Percentiles rank a stretch among this genome's conserved stretches.
Evolutionary conservation across 2,888 invertebrate genomes (phyloP).

Genomic region (Pherbina coryleti): DNA sequence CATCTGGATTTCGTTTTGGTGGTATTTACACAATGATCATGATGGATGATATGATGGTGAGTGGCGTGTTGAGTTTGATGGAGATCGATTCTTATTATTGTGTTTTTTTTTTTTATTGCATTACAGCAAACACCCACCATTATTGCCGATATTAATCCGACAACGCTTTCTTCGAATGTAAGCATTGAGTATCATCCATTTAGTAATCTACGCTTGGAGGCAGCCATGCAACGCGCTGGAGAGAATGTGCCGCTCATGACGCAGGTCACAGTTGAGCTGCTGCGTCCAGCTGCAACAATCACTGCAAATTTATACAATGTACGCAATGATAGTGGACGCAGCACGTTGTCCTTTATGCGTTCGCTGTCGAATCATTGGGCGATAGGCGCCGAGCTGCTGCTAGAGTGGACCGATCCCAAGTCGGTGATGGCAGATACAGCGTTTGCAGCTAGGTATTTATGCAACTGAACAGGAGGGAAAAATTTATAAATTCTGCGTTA

Average conservation of each 20-base stretch:
- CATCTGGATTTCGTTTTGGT: slow-evolving; percentile 67
- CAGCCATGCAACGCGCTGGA: slow-evolving; percentile 57
- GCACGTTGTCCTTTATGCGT: slow-evolving; percentile 64
- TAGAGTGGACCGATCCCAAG: slow-evolving; percentile 63
- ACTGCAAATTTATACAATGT: slow-evolving; percentile 63
- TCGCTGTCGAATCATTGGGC: slow-evolving; percentile 62
- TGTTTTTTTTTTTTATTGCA: not conserved
- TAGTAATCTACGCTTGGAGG: slow-evolving; percentile 57
- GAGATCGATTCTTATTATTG: not conserved
- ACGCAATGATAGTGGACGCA: slow-evolving; percentile 58
- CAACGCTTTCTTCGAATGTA: slow-evolving; percentile 65
- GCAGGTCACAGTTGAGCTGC: slow-evolving; percentile 59
- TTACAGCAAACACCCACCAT: slow-evolving; percentile 65
- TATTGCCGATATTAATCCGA: slow-evolving; percentile 66
- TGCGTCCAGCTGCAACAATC: slow-evolving; percentile 59
- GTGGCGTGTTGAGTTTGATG: not conserved
- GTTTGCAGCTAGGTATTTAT: slow-evolving; percentile 59
- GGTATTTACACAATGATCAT: slow-evolving; percentile 62
- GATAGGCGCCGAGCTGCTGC: slow-evolving; percentile 62
- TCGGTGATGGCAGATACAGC: slow-evolving; percentile 57
- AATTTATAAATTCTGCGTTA: not conserved
- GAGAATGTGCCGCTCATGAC: slow-evolving; percentile 54
- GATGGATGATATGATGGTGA: slow-evolving; percentile 62
- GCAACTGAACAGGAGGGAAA: not conserved
- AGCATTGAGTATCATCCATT: slow-evolving; percentile 63